Evolutionary conservation across 1,140 invertebrate genomes (phyloP).

Genomic region (Heliothis virescens): DNA sequence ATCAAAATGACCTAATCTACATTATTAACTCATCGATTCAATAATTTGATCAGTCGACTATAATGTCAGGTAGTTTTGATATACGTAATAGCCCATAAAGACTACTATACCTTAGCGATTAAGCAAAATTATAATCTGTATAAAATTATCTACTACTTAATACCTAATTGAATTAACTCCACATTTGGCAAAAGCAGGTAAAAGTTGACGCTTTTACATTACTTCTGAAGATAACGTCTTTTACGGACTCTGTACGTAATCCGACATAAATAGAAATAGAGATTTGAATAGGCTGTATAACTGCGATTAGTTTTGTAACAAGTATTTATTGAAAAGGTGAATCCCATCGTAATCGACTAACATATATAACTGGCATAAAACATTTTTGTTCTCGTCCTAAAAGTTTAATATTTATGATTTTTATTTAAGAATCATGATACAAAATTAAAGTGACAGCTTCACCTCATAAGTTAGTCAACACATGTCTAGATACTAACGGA

Average conservation of each 20-base stretch:
- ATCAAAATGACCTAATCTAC: no score
- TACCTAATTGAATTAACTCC: not conserved
- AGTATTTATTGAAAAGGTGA: not conserved
- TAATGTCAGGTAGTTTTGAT: no score
- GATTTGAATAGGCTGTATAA: not conserved
- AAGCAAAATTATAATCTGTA: not conserved
- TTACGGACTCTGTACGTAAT: not conserved
- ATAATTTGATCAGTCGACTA: no score
- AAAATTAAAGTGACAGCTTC: no score
- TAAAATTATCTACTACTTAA: not conserved
- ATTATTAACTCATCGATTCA: no score
- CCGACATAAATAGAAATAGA: not conserved
- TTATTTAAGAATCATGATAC: no score
- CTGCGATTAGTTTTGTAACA: not conserved
- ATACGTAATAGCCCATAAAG: not conserved
- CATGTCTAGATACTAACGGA: no score
- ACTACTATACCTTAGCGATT: not conserved
- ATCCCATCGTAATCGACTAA: no score
- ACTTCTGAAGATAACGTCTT: not conserved
- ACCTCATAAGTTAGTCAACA: no score
- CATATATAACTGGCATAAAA: no score
- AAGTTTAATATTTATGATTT: no score
- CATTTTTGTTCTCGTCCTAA: no score
- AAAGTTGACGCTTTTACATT: slow-evolving; percentile 1
- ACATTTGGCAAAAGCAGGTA: not conserved